A percentile compares a stretch with the other conserved stretches of the same genome.
Evolutionary conservation across 2,888 invertebrate genomes (phyloP).

Genomic region (Drosophila colorata): DNA sequence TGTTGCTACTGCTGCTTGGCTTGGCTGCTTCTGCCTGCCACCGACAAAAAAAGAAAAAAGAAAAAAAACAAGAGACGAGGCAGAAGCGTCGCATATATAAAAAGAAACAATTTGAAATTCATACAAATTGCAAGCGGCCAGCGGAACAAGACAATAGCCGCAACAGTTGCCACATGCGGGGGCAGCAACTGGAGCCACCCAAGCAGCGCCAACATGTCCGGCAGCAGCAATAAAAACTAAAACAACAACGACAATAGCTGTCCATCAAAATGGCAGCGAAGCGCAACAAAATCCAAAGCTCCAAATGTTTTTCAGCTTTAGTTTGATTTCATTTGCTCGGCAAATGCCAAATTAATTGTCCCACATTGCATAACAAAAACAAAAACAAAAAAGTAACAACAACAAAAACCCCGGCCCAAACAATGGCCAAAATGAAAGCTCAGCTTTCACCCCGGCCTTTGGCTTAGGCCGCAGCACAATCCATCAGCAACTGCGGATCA

Average conservation of each 20-base stretch:
- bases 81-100: slow-evolving; percentile 26
- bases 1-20: slow-evolving; percentile 8
- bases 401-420: neutral
- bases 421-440: slow-evolving; percentile 55
- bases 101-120: slow-evolving; percentile 67
- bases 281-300: slow-evolving; percentile 52
- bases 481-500: slow-evolving; percentile 60
- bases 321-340: slow-evolving; percentile 33
- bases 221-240: slow-evolving; percentile 41
- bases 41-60: slow-evolving; percentile 15
- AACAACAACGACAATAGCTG: slow-evolving; percentile 46
- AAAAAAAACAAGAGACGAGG: slow-evolving; percentile 5
- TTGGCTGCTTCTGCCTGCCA: slow-evolving; percentile 38
- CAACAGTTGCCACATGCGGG: slow-evolving; percentile 48
- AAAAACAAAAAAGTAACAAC: slow-evolving; percentile 6
- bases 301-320: slow-evolving; percentile 35
- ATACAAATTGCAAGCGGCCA: slow-evolving; percentile 76
- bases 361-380: slow-evolving; percentile 53
- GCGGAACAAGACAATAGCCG: slow-evolving; percentile 52
- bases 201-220: slow-evolving; percentile 72
- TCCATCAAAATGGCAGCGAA: slow-evolving; percentile 71
- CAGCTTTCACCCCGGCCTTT: slow-evolving; percentile 54
- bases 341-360: slow-evolving; percentile 66
- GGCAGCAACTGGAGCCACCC: slow-evolving; percentile 53
- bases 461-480: slow-evolving; percentile 39